Conservation (phyloP, 2,797 vertebrate genomes). For the Chaunax sp. region DNA sequence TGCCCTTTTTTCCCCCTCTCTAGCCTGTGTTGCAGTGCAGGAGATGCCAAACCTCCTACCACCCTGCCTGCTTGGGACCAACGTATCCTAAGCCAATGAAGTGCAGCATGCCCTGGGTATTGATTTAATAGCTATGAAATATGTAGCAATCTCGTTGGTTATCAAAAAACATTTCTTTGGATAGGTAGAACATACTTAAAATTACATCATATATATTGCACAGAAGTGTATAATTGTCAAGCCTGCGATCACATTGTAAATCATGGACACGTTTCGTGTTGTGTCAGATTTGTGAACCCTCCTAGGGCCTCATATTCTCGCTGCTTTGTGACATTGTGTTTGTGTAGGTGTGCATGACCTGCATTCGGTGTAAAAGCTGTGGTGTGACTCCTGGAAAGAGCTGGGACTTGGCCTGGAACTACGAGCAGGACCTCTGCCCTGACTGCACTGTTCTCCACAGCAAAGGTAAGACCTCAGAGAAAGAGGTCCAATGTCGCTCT, state of each 20-base stretch:
- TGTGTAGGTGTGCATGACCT: slow-evolving; percentile 89
- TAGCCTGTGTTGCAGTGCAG: slow-evolving; percentile 92
- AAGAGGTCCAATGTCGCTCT: background rate
- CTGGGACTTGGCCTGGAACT: slow-evolving; percentile 87
- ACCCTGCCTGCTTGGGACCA: slow-evolving; percentile 91
- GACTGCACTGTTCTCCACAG: slow-evolving; percentile 85
- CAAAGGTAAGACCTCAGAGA: slow-evolving; percentile 80
- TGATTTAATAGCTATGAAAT: slow-evolving; percentile 14
- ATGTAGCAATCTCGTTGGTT: background rate
- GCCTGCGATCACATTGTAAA: background rate
- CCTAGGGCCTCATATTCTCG: background rate
- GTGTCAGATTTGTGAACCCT: background rate
- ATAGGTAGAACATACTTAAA: background rate
- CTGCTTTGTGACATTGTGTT: slow-evolving; percentile 1
- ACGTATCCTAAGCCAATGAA: slow-evolving; percentile 91
- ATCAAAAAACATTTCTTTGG: too few relatives aligned
- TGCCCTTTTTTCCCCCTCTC: background rate
- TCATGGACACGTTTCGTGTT: background rate
- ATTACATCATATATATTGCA: background rate
- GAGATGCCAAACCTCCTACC: slow-evolving; percentile 90
- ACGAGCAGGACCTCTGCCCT: slow-evolving; percentile 89
- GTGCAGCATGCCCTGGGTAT: slow-evolving; percentile 89
- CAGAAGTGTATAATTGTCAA: background rate
- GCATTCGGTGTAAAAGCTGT: slow-evolving; percentile 92
- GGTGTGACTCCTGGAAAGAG: slow-evolving; percentile 90